A percentile compares a stretch with the other conserved stretches of the same genome.
Conservation (phyloP, 2,797 vertebrate genomes). For the Cephalopachus bancanus region DNA sequence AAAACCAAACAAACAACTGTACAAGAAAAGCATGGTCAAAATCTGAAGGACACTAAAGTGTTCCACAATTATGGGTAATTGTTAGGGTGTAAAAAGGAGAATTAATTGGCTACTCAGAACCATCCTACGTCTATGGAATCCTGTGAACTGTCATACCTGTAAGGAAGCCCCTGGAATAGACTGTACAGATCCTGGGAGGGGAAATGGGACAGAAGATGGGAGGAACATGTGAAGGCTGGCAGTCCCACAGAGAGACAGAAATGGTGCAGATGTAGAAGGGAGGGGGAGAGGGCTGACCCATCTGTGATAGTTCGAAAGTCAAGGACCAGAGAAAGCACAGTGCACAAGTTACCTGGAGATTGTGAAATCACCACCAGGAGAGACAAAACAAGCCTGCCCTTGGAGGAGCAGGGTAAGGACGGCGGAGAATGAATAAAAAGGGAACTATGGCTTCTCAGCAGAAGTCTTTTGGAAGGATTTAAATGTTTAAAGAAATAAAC, state of each 20-base stretch:
- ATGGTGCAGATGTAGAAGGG: background rate
- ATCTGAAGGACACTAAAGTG: background rate
- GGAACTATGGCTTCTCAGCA: background rate
- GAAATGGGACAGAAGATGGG: too few relatives aligned
- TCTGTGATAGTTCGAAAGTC: background rate
- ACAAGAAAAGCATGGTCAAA: background rate
- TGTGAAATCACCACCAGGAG: background rate
- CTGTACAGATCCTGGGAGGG: fast-evolving
- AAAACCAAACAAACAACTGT: too few relatives aligned
- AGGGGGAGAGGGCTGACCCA: fast-evolving
- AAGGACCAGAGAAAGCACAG: background rate
- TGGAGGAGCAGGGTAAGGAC: background rate
- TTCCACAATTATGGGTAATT: too few relatives aligned
- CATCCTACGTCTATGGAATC: fast-evolving
- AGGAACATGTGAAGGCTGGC: too few relatives aligned
- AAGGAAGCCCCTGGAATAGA: background rate
- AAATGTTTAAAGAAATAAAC: background rate
- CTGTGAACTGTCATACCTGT: fast-evolving
- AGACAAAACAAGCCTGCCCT: too few relatives aligned
- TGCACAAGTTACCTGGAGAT: fast-evolving
- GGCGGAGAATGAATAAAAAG: background rate
- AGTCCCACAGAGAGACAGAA: background rate
- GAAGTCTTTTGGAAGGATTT: background rate
- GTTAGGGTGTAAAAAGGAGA: background rate
- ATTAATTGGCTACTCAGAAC: background rate